Base-by-base conservation (phyloP, 2,888 invertebrate genomes). In the Hirtodrosophila histrioides region DNA sequence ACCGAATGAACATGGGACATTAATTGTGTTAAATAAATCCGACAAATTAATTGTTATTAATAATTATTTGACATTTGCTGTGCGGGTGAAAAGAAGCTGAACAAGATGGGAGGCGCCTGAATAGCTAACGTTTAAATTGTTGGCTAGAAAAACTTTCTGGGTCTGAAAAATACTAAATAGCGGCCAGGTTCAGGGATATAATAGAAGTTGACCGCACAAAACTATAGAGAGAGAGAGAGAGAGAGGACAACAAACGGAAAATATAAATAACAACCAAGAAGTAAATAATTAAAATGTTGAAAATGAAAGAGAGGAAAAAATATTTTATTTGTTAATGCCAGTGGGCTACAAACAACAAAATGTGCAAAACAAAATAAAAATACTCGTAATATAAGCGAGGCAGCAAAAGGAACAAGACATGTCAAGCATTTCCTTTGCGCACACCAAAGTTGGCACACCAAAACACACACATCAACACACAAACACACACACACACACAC, bases 401-500 rank as follows among this genome's bases (percentile, higher is more conserved):
- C 64, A 65, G 70, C 57, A 60, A 70, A 64, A 57, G 69, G 68
- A 72, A 82, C 69, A 70, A 79, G 80, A 76, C 71, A 71, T 86
- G 83, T 82, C 75, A 78, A 78, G 83, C 80, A 86, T 80, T 81
- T 82, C 85, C 82, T 78, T 66, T 76, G 70, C 82, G 66, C 58
- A 44, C 74, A 68, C 54, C 62, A 78, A 67, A 75, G 69, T 69
- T 77, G 72, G 41, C 63, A 10, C 41, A 71, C 56, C 54, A 60
- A 48, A 39, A 56, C 39, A 54, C 33, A 64, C 29, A 31, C 17
- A 35, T 33, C 27, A n/a, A 11, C 11, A 39, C 12, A 12, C 10
- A 37, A 31, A 48, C 33, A 40, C 46, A 23, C 9, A 37, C 31
- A 60, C 9, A 56, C 17, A 48, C 46, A 49, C 60, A 46, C 72